Evolutionary conservation across 2,113 vertebrate genomes (phyloP).

Genomic region (Seriola aureovittata): DNA sequence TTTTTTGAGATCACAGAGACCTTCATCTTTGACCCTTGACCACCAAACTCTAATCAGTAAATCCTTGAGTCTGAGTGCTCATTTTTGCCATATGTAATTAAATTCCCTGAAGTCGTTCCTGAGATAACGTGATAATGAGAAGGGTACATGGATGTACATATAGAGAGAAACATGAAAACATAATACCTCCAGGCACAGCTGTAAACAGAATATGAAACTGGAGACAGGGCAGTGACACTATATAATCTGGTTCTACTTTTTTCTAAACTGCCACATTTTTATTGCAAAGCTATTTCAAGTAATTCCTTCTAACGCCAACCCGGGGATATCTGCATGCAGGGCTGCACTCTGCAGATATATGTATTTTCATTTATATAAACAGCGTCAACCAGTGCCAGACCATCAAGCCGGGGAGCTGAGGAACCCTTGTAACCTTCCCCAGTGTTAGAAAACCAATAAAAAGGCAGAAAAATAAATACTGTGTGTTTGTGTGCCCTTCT

Average conservation of each 20-base stretch:
- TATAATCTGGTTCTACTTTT: constrained; percentile 51
- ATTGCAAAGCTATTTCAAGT: constrained; percentile 61
- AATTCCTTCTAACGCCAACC: constrained; percentile 56
- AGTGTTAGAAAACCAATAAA: constrained; percentile 77
- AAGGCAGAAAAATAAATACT: constrained; percentile 65
- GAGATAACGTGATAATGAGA: background rate
- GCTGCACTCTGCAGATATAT: constrained; percentile 74
- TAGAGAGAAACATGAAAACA: background rate
- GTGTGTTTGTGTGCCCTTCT: constrained; percentile 56
- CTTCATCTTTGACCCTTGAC: no score
- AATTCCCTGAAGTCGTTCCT: background rate
- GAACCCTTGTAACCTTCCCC: constrained; percentile 68
- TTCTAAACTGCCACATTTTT: constrained; percentile 51
- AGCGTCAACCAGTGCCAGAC: constrained; percentile 53
- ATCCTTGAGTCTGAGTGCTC: background rate
- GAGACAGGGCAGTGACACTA: constrained; percentile 15
- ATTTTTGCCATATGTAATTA: background rate
- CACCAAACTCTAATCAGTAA: background rate
- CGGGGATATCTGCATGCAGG: constrained; percentile 60
- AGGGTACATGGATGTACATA: no score
- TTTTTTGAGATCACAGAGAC: background rate
- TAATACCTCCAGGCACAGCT: background rate
- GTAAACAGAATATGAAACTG: constrained; percentile 24
- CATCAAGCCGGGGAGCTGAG: constrained; percentile 60
- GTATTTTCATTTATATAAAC: constrained; percentile 72